Conservation (phyloP, 2,113 vertebrate species). For the Panurus biarmicus region DNA sequence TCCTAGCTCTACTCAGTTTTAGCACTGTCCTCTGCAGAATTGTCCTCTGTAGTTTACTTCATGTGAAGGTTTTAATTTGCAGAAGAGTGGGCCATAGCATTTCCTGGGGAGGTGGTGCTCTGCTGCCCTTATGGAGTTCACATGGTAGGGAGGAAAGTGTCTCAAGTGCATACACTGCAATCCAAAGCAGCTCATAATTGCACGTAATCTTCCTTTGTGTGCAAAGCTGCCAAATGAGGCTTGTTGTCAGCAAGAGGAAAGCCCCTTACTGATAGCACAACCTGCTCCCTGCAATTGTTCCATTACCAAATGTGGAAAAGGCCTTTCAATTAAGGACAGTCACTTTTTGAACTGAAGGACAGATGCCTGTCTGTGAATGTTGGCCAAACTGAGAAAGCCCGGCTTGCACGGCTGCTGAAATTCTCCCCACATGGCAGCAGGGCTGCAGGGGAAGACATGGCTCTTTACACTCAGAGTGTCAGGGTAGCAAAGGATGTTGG, state of each 20-base stretch:
- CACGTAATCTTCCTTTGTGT: neutral
- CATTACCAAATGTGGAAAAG: neutral
- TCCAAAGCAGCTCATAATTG: neutral
- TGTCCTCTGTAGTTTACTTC: neutral
- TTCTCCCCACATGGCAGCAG: neutral
- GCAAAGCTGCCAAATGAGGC: neutral
- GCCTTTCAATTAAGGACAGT: neutral
- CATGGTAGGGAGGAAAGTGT: neutral
- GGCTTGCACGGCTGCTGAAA: rapidly evolving
- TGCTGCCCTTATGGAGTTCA: neutral
- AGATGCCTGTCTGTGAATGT: neutral
- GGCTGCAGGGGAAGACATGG: neutral
- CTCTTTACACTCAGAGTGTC: neutral
- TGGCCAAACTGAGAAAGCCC: neutral
- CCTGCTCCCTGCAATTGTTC: neutral
- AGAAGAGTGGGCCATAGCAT: neutral
- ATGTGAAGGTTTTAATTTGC: neutral
- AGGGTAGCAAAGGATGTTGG: no score
- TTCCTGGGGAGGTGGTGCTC: neutral
- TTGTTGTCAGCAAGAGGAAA: neutral
- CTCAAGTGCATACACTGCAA: neutral
- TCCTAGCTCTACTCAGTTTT: neutral
- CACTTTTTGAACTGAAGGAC: neutral
- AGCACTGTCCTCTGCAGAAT: neutral
- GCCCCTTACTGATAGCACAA: neutral